phyloP scores from a whole-genome alignment of 2,113 vertebrate genomes.

The Dermatemys mawii region DNA sequence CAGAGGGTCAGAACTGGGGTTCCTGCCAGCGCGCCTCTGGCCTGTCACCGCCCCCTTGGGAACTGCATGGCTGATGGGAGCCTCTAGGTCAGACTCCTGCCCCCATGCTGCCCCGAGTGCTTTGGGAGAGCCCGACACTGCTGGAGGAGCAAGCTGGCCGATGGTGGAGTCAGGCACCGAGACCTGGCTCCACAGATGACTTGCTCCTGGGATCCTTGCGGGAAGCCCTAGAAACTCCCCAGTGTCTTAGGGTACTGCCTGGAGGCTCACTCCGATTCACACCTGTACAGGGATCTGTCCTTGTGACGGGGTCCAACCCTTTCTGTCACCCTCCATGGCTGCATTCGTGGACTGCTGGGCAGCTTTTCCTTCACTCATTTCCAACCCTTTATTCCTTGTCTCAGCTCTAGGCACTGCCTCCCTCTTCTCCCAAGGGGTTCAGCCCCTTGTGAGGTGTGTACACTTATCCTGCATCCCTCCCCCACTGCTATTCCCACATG shows the following conservation, averaged over 20 bases:
- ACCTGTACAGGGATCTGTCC: background rate
- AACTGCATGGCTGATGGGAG: too few species aligned
- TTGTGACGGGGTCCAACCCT: background rate
- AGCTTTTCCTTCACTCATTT: background rate
- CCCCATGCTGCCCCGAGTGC: background rate
- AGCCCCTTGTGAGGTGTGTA: background rate
- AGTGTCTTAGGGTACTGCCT: background rate
- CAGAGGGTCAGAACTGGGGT: too few species aligned
- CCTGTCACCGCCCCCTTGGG: too few species aligned
- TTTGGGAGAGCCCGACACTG: too few species aligned
- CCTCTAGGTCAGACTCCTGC: background rate
- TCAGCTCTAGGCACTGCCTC: background rate
- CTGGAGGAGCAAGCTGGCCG: too few species aligned
- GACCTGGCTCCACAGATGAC: too few species aligned
- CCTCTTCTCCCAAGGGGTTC: background rate
- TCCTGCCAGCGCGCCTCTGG: too few species aligned
- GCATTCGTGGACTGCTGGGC: background rate
- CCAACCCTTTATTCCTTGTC: background rate
- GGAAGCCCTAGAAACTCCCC: too few species aligned
- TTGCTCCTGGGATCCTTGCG: too few species aligned
- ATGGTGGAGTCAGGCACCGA: too few species aligned
- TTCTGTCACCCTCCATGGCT: background rate
- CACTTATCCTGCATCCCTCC: background rate
- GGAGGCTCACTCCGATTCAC: background rate
- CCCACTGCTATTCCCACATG: background rate